Evolutionary conservation across 2,113 vertebrate genomes (phyloP).

Genomic region (Paracanthobrama guichenoti): DNA sequence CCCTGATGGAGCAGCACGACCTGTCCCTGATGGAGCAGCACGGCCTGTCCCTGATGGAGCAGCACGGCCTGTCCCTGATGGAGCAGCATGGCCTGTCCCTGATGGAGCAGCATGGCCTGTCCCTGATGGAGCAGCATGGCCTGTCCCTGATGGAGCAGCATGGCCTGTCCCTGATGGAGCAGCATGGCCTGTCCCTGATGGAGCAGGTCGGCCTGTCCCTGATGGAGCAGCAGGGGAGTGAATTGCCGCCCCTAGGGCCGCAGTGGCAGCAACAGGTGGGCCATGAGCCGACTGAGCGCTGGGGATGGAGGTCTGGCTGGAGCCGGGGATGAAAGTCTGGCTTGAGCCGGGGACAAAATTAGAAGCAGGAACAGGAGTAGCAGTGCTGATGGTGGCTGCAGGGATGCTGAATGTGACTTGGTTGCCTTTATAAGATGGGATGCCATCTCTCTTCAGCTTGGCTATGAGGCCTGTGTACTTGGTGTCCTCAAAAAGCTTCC

Average conservation of each 20-base stretch:
- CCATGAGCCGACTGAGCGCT: background rate
- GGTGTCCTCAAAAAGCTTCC: conserved; percentile 94
- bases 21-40: background rate
- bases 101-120: background rate
- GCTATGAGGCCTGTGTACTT: conserved; percentile 94
- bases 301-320: background rate
- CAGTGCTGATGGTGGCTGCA: conserved; percentile 63
- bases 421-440: conserved; percentile 85
- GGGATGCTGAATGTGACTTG: conserved; percentile 86
- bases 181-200: background rate
- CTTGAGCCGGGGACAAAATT: conserved; percentile 8
- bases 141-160: background rate
- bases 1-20: background rate
- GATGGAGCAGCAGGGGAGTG: background rate
- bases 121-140: background rate
- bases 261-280: background rate
- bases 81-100: background rate
- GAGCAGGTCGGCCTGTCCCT: background rate
- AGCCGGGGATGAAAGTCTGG: background rate
- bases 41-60: background rate
- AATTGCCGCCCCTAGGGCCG: background rate
- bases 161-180: background rate
- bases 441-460: conserved; percentile 89
- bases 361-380: conserved; percentile 28
- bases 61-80: background rate